Conservation (phyloP, 2,888 invertebrate genomes). For the Andrena marginata region DNA sequence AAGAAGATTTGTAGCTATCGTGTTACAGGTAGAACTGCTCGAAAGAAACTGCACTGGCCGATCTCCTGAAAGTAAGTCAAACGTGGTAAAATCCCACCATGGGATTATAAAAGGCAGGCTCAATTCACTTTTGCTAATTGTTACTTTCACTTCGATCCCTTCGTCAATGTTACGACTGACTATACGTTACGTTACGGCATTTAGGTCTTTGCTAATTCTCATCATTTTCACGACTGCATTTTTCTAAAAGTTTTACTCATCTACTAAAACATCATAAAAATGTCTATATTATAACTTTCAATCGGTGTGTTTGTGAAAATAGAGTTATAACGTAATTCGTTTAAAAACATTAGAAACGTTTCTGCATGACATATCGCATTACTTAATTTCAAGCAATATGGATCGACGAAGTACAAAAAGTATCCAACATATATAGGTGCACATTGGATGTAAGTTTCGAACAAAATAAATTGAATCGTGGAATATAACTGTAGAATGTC, state of each 20-base stretch:
- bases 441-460: too few species aligned
- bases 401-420: not conserved
- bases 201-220: constrained; percentile 13
- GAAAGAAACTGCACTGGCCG: constrained; percentile 74
- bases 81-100: constrained; percentile 70
- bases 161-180: constrained; percentile 46
- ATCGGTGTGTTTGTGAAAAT: not conserved
- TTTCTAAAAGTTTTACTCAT: not conserved
- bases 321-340: not conserved
- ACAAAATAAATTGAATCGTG: too few species aligned
- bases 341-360: not conserved
- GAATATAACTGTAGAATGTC: too few species aligned
- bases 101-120: constrained; percentile 56
- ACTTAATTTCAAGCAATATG: not conserved
- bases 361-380: not conserved
- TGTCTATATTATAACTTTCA: not conserved
- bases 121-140: constrained; percentile 76
- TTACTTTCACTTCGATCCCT: constrained; percentile 80
- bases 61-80: constrained; percentile 56
- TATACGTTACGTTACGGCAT: constrained; percentile 5
- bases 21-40: constrained; percentile 47
- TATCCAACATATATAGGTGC: too few species aligned
- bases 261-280: not conserved
- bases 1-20: constrained; percentile 23
- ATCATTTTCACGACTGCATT: not conserved